Evolutionary conservation across 1,140 invertebrate species (phyloP), one percentile per base, ranked within the genome.

Genomic region (Nasonia vitripennis): DNA sequence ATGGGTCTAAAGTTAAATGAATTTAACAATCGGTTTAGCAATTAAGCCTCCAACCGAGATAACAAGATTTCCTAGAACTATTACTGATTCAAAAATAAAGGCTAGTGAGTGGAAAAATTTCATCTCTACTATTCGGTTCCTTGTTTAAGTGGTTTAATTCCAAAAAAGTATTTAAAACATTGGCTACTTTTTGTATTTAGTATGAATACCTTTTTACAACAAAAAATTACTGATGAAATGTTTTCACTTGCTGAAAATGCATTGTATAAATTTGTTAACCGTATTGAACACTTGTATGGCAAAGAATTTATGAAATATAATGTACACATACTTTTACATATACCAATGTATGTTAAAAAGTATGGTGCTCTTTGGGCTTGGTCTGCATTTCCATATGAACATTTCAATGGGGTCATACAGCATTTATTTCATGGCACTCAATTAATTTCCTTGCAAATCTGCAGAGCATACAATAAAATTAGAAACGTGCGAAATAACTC

Each of bases 41-140:
- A 75, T 85, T 2, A 75, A 77, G 48, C 68, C 84, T 55, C 37
- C 27, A n/a, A 62, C 37, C 0, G 84, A 85, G 81, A 81, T 85
- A 14, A 85, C 78, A 23, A 27, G 78, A 62, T n/a, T 34, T 17
- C 78, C 84, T 62, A 31, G 37, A 67, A 51, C 71, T 6, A 67
- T 81, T 34, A 55, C 31, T 14, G 20, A 85, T 0, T 31, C 4
- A 2, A 34, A 27, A 12, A 81, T 31, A n/a, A 85, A 81, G 37
- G 84, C 34, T 0, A 37, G 34, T 37, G 34, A 37, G 0, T 37
- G 34, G 34, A 37, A 37, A 37, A 37, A 37, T 81, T 67, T 85
- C 74, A 5, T 62, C 62, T 81, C 41, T 74, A 85, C 70, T 85
- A 85, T 62, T 85, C 78, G 34, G 2, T 77, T 17, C 2, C 12